Evolutionary conservation across 2,113 vertebrate species (phyloP), one percentile per base, ranked within the genome.

Genomic region (Ameiurus melas): DNA sequence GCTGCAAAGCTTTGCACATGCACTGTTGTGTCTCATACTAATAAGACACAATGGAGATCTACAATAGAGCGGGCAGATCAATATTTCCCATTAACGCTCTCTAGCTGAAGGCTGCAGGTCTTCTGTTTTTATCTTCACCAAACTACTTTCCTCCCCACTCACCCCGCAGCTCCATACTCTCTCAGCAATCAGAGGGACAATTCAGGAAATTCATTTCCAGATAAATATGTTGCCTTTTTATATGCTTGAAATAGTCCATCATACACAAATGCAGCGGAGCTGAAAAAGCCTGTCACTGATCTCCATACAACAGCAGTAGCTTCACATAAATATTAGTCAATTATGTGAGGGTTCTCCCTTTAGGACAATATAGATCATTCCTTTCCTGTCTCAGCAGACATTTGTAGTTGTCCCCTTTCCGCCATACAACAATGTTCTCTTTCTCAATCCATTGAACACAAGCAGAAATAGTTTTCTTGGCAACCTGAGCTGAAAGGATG

Each of bases 391-490:
- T 66, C 43, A 51, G 20, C 39, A 86, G 77, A 83, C 66, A 47
- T 87, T 58, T 87, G 79, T 71, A 60, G 53, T n/a, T 79, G 58
- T 80, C 12, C 39, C 51, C 30, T 9, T 30, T 71, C 47, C 8
- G 9, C 83, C 77, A n/a, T 64, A 81, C 82, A 83, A 70, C 66
- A 82, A 80, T 85, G 51, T 57, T 60, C 2, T 85, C 64, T 66
- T 83, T 83, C 60, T 87, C 83, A 36, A 91, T 89, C 84, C 88
- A 90, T 83, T 89, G 78, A 89, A 83, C 88, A 89, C 86, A 88
- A 90, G 88, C 84, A 77, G 62, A 90, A 90, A 90, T 85, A 77
- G 86, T 88, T 86, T 90, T 89, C 77, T 87, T 89, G 89, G 78
- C 85, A 86, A 85, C 77, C 51, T 68, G 58, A 85, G 73, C 75